These are phyloP conservation scores for Penaeus chinensis DNA, from an alignment of 1,140 invertebrate genomes.

Conservation along the genomic window DNA sequence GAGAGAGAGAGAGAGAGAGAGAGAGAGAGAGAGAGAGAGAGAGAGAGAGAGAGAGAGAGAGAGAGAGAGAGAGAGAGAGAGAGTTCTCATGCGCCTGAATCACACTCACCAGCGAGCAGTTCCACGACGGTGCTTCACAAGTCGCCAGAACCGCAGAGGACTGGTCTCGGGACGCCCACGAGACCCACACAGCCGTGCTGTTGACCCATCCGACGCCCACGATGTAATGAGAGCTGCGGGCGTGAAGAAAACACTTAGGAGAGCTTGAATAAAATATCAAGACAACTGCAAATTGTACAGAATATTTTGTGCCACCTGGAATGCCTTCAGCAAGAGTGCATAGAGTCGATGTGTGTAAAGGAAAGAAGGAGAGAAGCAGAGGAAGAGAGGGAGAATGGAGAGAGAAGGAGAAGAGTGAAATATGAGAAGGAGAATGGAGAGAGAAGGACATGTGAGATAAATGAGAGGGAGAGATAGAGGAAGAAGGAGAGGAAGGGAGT, in stretches of 20 bases:
- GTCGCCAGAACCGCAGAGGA: conserved; percentile 50
- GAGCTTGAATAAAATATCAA: too few species aligned
- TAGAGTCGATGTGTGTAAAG: too few species aligned
- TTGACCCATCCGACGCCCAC: conserved; percentile 56
- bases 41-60: too few species aligned
- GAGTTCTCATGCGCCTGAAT: too few species aligned
- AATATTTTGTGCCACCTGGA: too few species aligned
- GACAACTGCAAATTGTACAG: too few species aligned
- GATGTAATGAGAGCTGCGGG: conserved; percentile 57
- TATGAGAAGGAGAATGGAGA: not conserved
- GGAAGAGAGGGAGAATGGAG: not conserved
- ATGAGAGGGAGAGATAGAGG: too few species aligned
- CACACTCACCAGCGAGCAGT: conserved; percentile 54
- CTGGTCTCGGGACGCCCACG: conserved; percentile 59
- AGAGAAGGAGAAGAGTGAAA: not conserved
- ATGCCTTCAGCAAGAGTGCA: too few species aligned
- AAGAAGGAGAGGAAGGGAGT: too few species aligned
- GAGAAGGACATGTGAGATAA: not conserved
- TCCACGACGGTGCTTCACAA: conserved; percentile 45
- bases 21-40: too few species aligned
- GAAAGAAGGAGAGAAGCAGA: conserved; percentile 1
- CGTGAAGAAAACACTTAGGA: not conserved
- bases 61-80: too few species aligned
- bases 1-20: too few species aligned
- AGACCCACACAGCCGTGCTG: conserved; percentile 48